Conservation (phyloP, 2,113 vertebrate genomes). For the Oryzias javanicus region DNA sequence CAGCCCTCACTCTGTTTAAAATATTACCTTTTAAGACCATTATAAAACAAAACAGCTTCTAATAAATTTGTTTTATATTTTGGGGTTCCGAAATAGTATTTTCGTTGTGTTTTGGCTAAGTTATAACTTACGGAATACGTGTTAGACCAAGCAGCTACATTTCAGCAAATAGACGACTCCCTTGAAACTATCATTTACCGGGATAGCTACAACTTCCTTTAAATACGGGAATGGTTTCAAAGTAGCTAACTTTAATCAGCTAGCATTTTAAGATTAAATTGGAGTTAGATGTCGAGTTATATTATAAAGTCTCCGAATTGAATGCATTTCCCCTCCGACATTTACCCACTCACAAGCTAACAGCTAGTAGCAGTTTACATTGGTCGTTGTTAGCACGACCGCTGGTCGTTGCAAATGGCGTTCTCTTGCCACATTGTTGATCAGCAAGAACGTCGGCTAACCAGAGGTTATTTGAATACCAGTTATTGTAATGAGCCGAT, state of each 20-base stretch:
- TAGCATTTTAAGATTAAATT: background rate
- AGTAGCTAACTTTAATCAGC: background rate
- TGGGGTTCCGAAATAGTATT: background rate
- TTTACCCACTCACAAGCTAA: slow-evolving; percentile 48
- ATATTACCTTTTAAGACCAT: background rate
- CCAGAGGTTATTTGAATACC: background rate
- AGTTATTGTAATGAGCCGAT: background rate
- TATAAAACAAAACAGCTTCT: background rate
- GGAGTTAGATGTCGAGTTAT: slow-evolving; percentile 33
- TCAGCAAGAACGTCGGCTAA: slow-evolving; percentile 9
- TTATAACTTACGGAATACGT: slow-evolving; percentile 46
- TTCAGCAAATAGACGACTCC: slow-evolving; percentile 73
- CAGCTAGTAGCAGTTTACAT: slow-evolving; percentile 32
- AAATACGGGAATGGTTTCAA: background rate
- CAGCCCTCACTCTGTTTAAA: background rate
- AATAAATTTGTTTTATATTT: background rate
- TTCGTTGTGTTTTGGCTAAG: slow-evolving; percentile 40
- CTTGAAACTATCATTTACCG: slow-evolving; percentile 42
- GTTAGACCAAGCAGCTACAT: slow-evolving; percentile 41
- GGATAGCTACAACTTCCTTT: background rate
- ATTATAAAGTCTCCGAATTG: slow-evolving; percentile 14
- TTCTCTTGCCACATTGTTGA: slow-evolving; percentile 11
- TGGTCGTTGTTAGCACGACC: slow-evolving; percentile 41
- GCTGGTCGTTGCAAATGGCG: slow-evolving; percentile 32
- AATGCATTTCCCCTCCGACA: slow-evolving; percentile 7